A percentile compares a stretch with the other conserved stretches of the same genome.
These are phyloP conservation scores for Himalopsyche anomala DNA, from an alignment of 2,888 invertebrate genomes.

Conservation along the genomic window DNA sequence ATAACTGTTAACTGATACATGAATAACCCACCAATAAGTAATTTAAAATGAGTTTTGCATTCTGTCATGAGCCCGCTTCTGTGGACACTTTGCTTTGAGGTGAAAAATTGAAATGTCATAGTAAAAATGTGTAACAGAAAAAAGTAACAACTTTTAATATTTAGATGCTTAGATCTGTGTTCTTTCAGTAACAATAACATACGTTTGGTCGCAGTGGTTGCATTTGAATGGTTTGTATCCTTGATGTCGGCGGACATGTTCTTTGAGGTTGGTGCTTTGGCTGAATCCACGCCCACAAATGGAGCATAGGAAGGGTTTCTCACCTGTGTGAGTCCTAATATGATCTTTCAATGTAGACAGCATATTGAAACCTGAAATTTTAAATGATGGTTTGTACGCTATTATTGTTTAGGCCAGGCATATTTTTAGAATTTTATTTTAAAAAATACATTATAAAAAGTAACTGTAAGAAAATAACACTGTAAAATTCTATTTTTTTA, in stretches of 20 bases:
- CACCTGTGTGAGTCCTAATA: constrained; percentile 77
- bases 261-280: constrained; percentile 79
- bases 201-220: constrained; percentile 72
- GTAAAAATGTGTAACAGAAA: no score
- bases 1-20: no score
- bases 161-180: no score
- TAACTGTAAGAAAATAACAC: no score
- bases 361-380: constrained; percentile 73
- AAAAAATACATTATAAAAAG: no score
- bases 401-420: no score
- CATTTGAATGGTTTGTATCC: constrained; percentile 73
- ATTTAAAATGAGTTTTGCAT: no score
- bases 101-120: not conserved
- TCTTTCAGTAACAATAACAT: not conserved
- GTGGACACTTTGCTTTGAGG: not conserved
- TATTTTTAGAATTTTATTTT: no score
- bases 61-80: no score
- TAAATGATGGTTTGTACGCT: not conserved
- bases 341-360: constrained; percentile 79
- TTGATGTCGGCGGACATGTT: constrained; percentile 78
- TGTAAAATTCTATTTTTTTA: no score
- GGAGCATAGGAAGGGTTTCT: constrained; percentile 78
- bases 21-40: no score
- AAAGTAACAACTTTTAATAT: no score
- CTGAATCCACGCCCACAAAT: constrained; percentile 79